Evolutionary conservation across 2,888 invertebrate species (phyloP).

Genomic region (Lamproptera curius): DNA sequence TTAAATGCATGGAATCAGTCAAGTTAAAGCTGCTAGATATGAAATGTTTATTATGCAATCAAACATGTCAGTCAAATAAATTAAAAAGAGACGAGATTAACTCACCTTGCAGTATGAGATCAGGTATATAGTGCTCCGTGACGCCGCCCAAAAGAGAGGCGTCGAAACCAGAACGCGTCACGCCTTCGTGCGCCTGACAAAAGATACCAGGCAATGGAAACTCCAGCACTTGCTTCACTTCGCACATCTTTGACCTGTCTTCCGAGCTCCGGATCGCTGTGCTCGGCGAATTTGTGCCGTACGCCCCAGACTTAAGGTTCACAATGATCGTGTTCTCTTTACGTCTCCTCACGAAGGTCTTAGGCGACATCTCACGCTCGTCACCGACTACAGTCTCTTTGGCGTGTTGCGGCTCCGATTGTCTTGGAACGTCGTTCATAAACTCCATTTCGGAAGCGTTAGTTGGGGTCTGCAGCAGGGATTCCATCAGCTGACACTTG

Average conservation of each 20-base stretch:
- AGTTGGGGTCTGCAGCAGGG: constrained; percentile 84
- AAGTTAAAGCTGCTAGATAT: too few species aligned
- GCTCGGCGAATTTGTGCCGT: constrained; percentile 19
- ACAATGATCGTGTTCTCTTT: constrained; percentile 68
- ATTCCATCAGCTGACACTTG: constrained; percentile 73
- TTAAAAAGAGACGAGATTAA: too few species aligned
- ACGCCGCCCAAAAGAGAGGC: constrained; percentile 80
- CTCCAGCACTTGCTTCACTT: constrained; percentile 71
- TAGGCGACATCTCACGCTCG: constrained; percentile 45
- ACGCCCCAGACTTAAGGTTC: constrained; percentile 35
- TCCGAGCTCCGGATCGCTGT: constrained; percentile 23
- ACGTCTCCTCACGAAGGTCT: constrained; percentile 61
- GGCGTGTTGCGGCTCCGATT: constrained; percentile 61
- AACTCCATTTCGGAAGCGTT: constrained; percentile 86
- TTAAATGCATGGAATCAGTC: too few species aligned
- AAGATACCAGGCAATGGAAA: constrained; percentile 72
- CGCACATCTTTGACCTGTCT: constrained; percentile 28
- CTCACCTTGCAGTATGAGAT: constrained; percentile 86
- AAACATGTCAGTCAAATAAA: too few species aligned
- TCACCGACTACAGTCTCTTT: constrained; percentile 48
- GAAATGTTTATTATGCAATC: too few species aligned
- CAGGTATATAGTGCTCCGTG: constrained; percentile 83
- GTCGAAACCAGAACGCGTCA: constrained; percentile 68
- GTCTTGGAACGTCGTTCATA: constrained; percentile 65
- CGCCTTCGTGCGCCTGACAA: constrained; percentile 16